Conservation (phyloP, 2,888 invertebrate genomes). For the Lasioglossum malachurum region DNA sequence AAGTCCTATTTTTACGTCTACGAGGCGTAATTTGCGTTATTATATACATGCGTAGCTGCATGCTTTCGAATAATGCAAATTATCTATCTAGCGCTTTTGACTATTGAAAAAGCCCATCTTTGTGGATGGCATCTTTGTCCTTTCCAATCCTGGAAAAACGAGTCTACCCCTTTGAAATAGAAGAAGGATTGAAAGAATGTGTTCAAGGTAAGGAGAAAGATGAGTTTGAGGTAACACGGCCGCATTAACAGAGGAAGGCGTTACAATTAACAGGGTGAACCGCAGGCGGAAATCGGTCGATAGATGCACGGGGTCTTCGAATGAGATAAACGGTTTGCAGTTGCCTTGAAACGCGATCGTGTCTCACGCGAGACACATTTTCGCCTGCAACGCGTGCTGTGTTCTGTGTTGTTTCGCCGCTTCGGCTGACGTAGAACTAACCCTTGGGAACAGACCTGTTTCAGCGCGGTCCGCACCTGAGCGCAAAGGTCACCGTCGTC, state of each 20-base stretch:
- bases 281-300: conserved; percentile 56
- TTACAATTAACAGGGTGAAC: conserved; percentile 40
- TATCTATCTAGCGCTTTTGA: too few relatives aligned
- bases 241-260: conserved; percentile 8
- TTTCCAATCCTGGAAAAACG: too few relatives aligned
- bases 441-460: conserved; percentile 74
- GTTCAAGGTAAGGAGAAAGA: too few relatives aligned
- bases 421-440: conserved; percentile 58
- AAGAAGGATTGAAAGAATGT: too few relatives aligned
- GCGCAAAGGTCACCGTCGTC: conserved; percentile 74
- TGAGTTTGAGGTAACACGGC: conserved; percentile 1
- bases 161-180: too few relatives aligned
- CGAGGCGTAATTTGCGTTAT: too few relatives aligned
- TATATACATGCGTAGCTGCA: too few relatives aligned
- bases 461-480: conserved; percentile 74
- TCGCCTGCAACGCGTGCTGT: conserved; percentile 31
- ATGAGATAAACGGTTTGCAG: conserved; percentile 56
- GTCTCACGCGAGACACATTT: conserved; percentile 64
- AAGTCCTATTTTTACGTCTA: too few relatives aligned
- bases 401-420: conserved; percentile 16
- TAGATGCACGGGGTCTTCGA: conserved; percentile 55
- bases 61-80: too few relatives aligned
- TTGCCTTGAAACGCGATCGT: conserved; percentile 66
- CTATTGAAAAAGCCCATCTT: too few relatives aligned
- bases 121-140: too few relatives aligned